These are phyloP conservation scores for Scaptomyza cyrtandrae DNA, from an alignment of 2,888 invertebrate genomes.

Conservation along the genomic window DNA sequence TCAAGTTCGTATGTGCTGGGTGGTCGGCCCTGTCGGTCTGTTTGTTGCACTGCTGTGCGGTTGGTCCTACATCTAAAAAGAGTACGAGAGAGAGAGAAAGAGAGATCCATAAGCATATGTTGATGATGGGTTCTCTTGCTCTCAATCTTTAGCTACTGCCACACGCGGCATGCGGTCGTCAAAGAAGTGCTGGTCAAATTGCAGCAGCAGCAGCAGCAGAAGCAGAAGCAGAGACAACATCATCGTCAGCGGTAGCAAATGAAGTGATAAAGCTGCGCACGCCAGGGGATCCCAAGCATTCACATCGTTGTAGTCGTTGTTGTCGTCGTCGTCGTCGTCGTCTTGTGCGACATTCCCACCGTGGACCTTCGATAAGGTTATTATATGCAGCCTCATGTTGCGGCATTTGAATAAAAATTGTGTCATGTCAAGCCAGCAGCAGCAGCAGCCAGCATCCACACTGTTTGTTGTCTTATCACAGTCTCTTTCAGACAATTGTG, in stretches of 20 bases:
- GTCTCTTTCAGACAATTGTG: conserved; percentile 52
- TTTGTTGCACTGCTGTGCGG: conserved; percentile 66
- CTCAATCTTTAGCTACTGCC: conserved; percentile 63
- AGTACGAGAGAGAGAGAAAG: neutral
- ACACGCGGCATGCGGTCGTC: conserved; percentile 80
- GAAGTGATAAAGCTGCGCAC: conserved; percentile 80
- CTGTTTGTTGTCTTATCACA: conserved; percentile 62
- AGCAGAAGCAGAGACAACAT: conserved; percentile 36
- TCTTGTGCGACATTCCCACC: conserved; percentile 79
- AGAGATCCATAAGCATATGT: conserved; percentile 53
- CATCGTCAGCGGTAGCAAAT: conserved; percentile 69
- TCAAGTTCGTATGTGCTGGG: conserved; percentile 55
- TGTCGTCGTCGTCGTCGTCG: conserved; percentile 18
- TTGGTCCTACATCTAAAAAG: conserved; percentile 45
- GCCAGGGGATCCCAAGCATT: conserved; percentile 61
- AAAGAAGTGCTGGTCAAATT: conserved; percentile 76
- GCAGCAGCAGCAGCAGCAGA: conserved; percentile 45
- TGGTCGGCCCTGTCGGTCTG: conserved; percentile 65
- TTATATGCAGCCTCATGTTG: conserved; percentile 72
- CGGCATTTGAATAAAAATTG: conserved; percentile 80
- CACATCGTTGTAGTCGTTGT: neutral
- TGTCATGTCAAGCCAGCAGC: conserved; percentile 66
- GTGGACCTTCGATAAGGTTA: conserved; percentile 57
- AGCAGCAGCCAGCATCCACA: conserved; percentile 24
- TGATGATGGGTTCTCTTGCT: conserved; percentile 60